Evolutionary conservation across 2,888 invertebrate species (phyloP).

Genomic region (Axea sp.): DNA sequence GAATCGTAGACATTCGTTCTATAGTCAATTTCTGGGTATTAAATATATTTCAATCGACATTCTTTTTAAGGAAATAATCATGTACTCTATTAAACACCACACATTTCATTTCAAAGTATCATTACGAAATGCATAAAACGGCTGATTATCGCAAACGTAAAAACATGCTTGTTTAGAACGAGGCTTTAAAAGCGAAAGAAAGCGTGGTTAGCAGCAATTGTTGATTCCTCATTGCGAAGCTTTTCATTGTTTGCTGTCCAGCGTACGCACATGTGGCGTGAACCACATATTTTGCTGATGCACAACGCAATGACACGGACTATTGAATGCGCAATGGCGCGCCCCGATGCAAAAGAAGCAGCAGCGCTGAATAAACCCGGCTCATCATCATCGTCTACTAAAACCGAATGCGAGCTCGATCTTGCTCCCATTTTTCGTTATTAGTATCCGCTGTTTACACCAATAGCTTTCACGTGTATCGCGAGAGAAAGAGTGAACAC

Average conservation of each 20-base stretch:
- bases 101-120: no score
- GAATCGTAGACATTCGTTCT: no score
- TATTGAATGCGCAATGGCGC: conserved; percentile 67
- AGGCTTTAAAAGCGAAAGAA: background rate
- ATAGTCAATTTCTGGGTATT: no score
- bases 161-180: background rate
- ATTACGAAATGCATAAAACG: no score
- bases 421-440: conserved; percentile 68
- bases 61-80: no score
- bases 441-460: conserved; percentile 72
- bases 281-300: conserved; percentile 29
- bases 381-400: conserved; percentile 56
- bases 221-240: conserved; percentile 13
- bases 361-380: conserved; percentile 68
- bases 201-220: conserved; percentile 19
- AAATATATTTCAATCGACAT: no score
- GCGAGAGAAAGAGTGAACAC: conserved; percentile 28
- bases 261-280: conserved; percentile 39
- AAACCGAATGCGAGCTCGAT: conserved; percentile 53
- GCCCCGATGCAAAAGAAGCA: conserved; percentile 68
- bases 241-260: conserved; percentile 52
- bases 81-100: no score
- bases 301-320: conserved; percentile 66
- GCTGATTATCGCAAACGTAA: no score
- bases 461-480: conserved; percentile 44